Evolutionary conservation across 2,113 vertebrate genomes (phyloP).

Genomic region (Amazona guildingii): DNA sequence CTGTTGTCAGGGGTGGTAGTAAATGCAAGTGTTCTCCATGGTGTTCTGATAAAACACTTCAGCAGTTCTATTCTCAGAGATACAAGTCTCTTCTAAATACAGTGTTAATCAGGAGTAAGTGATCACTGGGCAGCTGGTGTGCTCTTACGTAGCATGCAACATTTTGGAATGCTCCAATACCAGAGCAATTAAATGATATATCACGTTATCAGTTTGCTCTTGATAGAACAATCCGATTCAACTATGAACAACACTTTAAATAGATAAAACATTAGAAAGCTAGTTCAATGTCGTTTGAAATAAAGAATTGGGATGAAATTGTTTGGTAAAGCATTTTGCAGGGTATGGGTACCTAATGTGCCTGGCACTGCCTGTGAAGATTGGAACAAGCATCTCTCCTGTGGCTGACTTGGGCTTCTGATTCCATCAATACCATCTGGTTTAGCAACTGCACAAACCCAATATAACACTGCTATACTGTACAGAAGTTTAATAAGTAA

Average conservation of each 20-base stretch:
- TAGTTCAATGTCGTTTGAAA: neutral
- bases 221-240: neutral
- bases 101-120: neutral
- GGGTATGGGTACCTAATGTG: neutral
- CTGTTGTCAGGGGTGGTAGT: neutral
- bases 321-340: neutral
- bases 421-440: neutral
- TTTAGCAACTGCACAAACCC: neutral
- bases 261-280: neutral
- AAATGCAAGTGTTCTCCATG: neutral
- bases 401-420: neutral
- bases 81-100: neutral
- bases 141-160: rapidly evolving
- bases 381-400: neutral
- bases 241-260: neutral
- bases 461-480: neutral
- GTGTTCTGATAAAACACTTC: neutral
- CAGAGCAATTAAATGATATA: neutral
- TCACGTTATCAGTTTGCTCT: neutral
- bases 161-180: neutral
- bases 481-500: neutral
- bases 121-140: neutral
- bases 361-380: neutral
- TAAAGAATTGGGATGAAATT: neutral
- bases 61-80: neutral